These are phyloP conservation scores for Rutpela maculata DNA, from an alignment of 2,888 invertebrate genomes.

Conservation along the genomic window DNA sequence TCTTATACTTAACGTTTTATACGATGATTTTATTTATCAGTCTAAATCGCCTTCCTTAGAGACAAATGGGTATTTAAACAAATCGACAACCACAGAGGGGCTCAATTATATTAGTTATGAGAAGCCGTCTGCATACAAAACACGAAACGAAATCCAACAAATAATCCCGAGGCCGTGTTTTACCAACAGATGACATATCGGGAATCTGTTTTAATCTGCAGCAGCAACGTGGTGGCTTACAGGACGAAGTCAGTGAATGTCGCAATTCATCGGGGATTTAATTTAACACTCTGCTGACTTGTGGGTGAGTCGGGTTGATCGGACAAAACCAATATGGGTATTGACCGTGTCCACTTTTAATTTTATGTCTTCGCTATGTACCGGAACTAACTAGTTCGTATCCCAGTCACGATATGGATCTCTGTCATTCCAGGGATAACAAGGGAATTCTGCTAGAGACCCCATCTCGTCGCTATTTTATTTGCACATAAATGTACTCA, in stretches of 20 bases:
- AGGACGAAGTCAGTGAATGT: conserved; percentile 26
- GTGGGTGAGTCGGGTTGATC: conserved; percentile 40
- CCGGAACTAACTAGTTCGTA: conserved; percentile 22
- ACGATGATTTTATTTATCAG: too few relatives aligned
- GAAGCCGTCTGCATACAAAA: background rate
- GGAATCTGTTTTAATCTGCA: conserved; percentile 33
- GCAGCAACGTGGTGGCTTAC: conserved; percentile 18
- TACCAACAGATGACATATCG: conserved; percentile 32
- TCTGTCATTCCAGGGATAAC: background rate
- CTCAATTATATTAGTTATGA: background rate
- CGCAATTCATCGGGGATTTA: conserved; percentile 49
- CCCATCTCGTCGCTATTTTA: too few relatives aligned
- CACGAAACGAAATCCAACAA: background rate
- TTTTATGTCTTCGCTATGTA: conserved; percentile 21
- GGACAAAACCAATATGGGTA: conserved; percentile 38
- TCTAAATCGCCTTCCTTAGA: background rate
- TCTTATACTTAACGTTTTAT: too few relatives aligned
- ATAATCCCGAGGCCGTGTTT: conserved; percentile 21
- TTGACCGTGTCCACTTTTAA: conserved; percentile 35
- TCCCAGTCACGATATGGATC: background rate
- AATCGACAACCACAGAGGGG: background rate
- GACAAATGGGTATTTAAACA: background rate
- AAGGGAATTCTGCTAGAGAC: too few relatives aligned
- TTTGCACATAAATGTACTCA: too few relatives aligned
- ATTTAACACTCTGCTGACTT: conserved; percentile 49